A percentile compares a stretch with the other conserved stretches of the same genome.
Evolutionary conservation across 2,888 invertebrate genomes (phyloP).

Genomic region (Cryptosula pallasiana): DNA sequence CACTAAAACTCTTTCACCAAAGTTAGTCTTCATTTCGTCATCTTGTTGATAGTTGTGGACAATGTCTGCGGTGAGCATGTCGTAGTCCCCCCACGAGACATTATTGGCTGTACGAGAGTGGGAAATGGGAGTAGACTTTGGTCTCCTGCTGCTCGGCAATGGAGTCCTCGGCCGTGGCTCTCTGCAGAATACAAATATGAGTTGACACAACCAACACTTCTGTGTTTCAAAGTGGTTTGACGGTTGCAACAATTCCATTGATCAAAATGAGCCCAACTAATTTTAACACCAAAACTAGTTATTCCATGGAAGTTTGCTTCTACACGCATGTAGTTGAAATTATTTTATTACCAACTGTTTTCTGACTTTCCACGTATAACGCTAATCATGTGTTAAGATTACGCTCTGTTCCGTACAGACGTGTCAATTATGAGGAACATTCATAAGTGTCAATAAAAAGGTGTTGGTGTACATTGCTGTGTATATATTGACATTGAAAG

Average conservation of each 20-base stretch:
- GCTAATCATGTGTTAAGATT: too few relatives aligned
- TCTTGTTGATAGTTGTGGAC: background rate
- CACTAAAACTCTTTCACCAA: background rate
- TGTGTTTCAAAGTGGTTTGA: too few relatives aligned
- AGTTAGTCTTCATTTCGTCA: background rate
- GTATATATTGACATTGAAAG: background rate
- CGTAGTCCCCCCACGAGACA: slow-evolving; percentile 21
- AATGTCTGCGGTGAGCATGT: slow-evolving; percentile 18
- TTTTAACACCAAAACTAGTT: too few relatives aligned
- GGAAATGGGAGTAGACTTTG: background rate
- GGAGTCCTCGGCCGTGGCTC: background rate
- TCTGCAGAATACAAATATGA: background rate
- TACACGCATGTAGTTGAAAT: too few relatives aligned
- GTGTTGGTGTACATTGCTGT: background rate
- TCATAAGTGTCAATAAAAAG: too few relatives aligned
- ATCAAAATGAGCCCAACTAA: too few relatives aligned
- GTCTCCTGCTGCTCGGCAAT: background rate
- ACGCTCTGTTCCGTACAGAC: too few relatives aligned
- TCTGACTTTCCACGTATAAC: too few relatives aligned
- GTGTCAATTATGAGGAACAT: background rate
- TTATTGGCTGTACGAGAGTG: background rate
- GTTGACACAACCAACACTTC: too few relatives aligned
- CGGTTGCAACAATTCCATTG: too few relatives aligned
- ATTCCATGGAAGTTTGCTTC: too few relatives aligned
- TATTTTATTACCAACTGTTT: too few relatives aligned